These are phyloP conservation scores for Dolichomitus sp. DNA, from an alignment of 2,888 invertebrate genomes.

Conservation along the genomic window DNA sequence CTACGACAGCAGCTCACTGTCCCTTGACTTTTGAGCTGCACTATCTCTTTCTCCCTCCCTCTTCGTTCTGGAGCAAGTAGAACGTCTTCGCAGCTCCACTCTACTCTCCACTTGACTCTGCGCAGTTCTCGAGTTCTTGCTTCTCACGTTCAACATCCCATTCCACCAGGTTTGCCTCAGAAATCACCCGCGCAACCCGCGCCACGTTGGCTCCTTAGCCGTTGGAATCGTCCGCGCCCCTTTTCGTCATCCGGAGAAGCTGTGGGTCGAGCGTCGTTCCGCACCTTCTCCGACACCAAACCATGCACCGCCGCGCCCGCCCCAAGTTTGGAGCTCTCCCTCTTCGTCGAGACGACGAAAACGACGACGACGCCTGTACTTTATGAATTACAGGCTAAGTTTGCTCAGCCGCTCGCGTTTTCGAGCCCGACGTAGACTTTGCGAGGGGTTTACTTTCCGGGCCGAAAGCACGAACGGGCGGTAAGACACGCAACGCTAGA, in stretches of 20 bases:
- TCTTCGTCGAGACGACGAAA: slow-evolving; percentile 33
- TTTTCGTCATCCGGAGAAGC: slow-evolving; percentile 51
- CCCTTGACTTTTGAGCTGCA: background rate
- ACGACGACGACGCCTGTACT: slow-evolving; percentile 69
- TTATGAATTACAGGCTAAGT: slow-evolving; percentile 75
- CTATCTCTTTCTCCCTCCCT: slow-evolving; percentile 6
- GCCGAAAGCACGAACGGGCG: slow-evolving; percentile 43
- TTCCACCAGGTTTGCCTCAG: slow-evolving; percentile 7
- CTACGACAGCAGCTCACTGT: slow-evolving; percentile 1
- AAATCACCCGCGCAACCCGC: slow-evolving; percentile 7
- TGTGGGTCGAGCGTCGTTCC: slow-evolving; percentile 49
- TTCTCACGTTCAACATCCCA: slow-evolving; percentile 51
- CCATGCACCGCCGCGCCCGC: slow-evolving; percentile 22
- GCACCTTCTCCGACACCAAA: slow-evolving; percentile 43
- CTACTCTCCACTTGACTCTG: slow-evolving; percentile 36
- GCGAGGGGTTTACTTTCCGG: slow-evolving; percentile 59
- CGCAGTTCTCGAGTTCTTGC: slow-evolving; percentile 40
- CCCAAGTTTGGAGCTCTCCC: slow-evolving; percentile 40
- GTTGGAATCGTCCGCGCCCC: slow-evolving; percentile 36
- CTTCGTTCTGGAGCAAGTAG: slow-evolving; percentile 3
- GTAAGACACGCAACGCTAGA: slow-evolving; percentile 28
- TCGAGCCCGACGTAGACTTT: slow-evolving; percentile 50
- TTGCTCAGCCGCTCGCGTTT: slow-evolving; percentile 67
- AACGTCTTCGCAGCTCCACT: slow-evolving; percentile 37
- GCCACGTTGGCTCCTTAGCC: slow-evolving; percentile 29